phyloP scores from a whole-genome alignment of 2,797 vertebrate species.

The Sebastes trivittatus region DNA sequence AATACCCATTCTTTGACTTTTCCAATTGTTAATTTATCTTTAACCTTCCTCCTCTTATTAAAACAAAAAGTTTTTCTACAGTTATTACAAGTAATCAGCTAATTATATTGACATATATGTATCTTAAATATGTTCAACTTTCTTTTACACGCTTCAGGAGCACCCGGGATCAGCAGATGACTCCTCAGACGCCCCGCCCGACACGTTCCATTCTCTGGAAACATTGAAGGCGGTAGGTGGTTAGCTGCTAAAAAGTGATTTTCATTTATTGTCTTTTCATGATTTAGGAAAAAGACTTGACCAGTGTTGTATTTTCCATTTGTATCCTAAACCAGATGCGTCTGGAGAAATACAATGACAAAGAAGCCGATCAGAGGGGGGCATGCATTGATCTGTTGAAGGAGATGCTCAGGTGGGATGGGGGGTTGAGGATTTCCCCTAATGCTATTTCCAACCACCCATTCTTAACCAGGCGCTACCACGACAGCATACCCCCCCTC shows the following conservation, averaged over 20 bases:
- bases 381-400: neutral
- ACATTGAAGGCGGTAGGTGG: neutral
- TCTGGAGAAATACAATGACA: neutral
- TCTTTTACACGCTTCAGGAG: too few relatives aligned
- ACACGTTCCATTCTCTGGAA: neutral
- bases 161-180: neutral
- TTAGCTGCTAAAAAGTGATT: neutral
- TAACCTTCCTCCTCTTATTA: neutral
- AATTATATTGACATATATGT: neutral
- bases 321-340: neutral
- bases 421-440: neutral
- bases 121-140: neutral
- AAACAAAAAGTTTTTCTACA: neutral
- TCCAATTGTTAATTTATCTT: neutral
- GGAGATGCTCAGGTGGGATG: neutral
- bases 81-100: neutral
- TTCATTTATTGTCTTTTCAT: neutral
- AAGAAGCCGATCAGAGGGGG: neutral
- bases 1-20: neutral
- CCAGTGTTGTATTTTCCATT: neutral
- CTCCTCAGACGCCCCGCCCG: fast-evolving
- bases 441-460: neutral
- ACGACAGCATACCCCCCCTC: neutral
- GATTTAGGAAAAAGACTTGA: neutral
- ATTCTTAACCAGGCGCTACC: neutral